Evolutionary conservation across 2,888 invertebrate species (phyloP).

Genomic region (Phymatocera aterrima): DNA sequence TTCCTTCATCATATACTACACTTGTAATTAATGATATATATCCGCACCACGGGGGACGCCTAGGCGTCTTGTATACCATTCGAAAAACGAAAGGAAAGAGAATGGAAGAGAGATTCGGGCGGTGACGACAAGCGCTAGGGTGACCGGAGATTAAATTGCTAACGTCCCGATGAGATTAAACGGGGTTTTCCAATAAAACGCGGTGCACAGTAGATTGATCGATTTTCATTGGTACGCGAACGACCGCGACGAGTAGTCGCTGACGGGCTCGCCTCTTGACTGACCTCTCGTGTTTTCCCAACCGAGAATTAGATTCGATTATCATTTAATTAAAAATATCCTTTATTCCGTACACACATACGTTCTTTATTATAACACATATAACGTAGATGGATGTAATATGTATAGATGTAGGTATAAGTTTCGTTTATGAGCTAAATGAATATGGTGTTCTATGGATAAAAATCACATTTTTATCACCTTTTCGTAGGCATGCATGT

Average conservation of each 20-base stretch:
- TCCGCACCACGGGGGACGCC: no score
- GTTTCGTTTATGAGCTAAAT: no score
- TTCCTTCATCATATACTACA: no score
- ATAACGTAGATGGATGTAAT: not conserved
- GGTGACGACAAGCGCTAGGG: not conserved
- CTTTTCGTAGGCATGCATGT: no score
- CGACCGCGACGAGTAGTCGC: not conserved
- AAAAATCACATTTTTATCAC: no score
- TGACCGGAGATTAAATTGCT: slow-evolving; percentile 38
- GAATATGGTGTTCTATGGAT: no score
- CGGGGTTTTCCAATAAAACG: slow-evolving; percentile 30
- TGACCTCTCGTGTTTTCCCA: not conserved
- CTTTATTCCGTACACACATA: not conserved
- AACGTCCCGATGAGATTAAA: slow-evolving; percentile 32
- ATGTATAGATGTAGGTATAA: no score
- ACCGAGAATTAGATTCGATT: not conserved
- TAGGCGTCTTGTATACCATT: not conserved
- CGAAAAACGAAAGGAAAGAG: not conserved
- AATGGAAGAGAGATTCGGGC: not conserved
- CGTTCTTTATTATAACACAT: no score
- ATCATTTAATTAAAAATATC: not conserved
- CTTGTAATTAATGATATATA: no score
- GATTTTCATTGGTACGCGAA: not conserved
- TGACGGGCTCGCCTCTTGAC: not conserved
- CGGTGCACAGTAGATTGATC: slow-evolving; percentile 30